Evolutionary conservation across 2,797 vertebrate genomes (phyloP), one percentile per base, ranked within the genome.

Genomic region (Anniella stebbinsi): DNA sequence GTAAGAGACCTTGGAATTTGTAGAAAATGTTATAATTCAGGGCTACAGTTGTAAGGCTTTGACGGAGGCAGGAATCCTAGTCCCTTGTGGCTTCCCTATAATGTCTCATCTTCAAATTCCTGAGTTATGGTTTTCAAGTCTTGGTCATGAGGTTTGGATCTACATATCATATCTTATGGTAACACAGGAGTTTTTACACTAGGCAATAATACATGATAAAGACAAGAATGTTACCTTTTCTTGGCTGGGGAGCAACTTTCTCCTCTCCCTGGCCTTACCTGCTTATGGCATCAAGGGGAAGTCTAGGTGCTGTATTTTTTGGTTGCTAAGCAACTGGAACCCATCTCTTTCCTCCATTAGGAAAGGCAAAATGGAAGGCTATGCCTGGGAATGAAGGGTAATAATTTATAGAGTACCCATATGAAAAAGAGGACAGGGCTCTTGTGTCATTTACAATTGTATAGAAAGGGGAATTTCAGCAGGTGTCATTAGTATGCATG

Each of bases 1-100:
- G 85, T 87, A 87, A 87, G 86, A 87, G 48, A 54, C 70, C 72
- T 76, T 83, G 85, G 89, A 45, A 87, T 87, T 87, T 90, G 89
- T 83, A 87, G 45, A 83, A 87, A 69, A 87, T 90, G 60, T 87
- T 83, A 82, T 77, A 87, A 90, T 90, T 83, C 78, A 69, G 70
- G 72, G 75, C 88, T 86, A 60, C 9, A 57, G 83, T 21, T 75
- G 45, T 80, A 83, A 88, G 70, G 28, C 85, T 90, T 87, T 87
- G 85, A 83, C 2, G 70, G 85, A 87, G 85, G 85, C 77, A 76
- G 80, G 85, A 75, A 83, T 87, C 87, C 89, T 72, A 87, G 78
- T 87, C 45, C 80, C 60, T 90, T 83, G 89, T 87, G 85, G 80
- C 85, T 90, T 90, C 60, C 82, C 57, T 70, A 76, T 87, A 69